Conservation (phyloP, 2,888 invertebrate genomes). For the Folsomia manolachei region DNA sequence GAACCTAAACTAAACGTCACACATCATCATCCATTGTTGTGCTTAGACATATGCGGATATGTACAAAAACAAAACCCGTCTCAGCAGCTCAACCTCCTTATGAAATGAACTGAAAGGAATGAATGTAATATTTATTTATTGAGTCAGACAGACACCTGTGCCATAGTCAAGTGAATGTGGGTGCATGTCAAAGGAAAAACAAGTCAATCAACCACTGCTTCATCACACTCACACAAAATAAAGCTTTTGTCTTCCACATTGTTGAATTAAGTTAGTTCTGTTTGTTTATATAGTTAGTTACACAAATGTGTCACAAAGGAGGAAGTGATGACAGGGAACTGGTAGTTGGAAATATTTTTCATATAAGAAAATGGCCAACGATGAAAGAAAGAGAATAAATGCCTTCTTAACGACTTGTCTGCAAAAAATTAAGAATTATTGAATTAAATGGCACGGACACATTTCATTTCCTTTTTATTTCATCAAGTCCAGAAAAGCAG, state of each 20-base stretch:
- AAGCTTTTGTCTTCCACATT: not conserved
- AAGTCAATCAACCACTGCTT: not conserved
- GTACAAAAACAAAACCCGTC: not conserved
- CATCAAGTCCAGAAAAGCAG: too few species aligned
- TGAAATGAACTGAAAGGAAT: not conserved
- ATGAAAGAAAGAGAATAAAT: too few species aligned
- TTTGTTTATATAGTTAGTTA: not conserved
- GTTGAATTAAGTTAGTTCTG: not conserved
- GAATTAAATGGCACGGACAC: not conserved
- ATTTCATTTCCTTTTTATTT: too few species aligned
- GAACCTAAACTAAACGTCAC: not conserved
- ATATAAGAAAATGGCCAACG: too few species aligned
- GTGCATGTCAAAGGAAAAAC: not conserved
- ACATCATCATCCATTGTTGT: not conserved
- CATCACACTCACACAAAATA: too few species aligned
- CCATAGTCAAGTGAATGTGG: too few species aligned
- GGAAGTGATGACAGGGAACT: not conserved
- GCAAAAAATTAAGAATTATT: not conserved
- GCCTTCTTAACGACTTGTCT: too few species aligned
- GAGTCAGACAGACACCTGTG: not conserved
- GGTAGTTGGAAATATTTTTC: too few species aligned
- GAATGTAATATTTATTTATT: not conserved
- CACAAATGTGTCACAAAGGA: not conserved
- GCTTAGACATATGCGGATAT: too few species aligned
- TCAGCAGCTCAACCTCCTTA: too few species aligned